Base-by-base conservation (phyloP, 2,888 invertebrate species). In the Scaptomyza cyrtandrae region DNA sequence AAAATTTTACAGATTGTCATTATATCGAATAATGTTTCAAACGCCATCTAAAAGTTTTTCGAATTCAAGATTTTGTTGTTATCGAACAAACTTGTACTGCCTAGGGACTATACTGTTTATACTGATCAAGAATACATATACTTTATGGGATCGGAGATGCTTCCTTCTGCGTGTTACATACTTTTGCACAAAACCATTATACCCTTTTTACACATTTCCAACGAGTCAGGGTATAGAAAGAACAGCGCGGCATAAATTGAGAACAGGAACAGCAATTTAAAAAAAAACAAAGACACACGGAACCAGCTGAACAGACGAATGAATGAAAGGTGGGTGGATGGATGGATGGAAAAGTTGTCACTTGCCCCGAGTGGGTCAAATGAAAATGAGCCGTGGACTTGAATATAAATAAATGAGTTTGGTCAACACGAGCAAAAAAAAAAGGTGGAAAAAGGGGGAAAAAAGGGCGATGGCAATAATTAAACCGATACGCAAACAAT, bases 401-500 rank as follows among this genome's bases (percentile, higher is more conserved):
- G 74, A 88, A 86, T 86, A 83, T 83, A 83, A 88, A 83, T 83
- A 83, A 83, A 88, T 86, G 74, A 80, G 73, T 63, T 50, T 50
- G 52, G 56, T 16, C 52, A 68, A 50, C 49, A 71, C n/a, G n/a
- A 62, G 55, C 65, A 52, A 64, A 54, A 54, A 70, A n/a, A 14
- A 11, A 3, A 11, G 19, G 33, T 7, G 11, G 3, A 1, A 35
- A 13, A 35, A 35, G 35, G 35, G 6, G 65, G 57, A 59, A 65
- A 52, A 66, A 54, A 68, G 86, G 71, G 62, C 75, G 65, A 48
- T 60, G 86, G 83, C 70, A 88, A 86, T 82, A 82, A 82, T 82
- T 82, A 83, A 83, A 83, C 71, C 86, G 84, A 88, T 88, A 76
- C 80, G 71, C 60, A 88, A 88, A 83, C 88, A 88, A 88, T 83